Conservation (phyloP, 2,888 invertebrate species). For the Drosophila quasianomalipes region DNA sequence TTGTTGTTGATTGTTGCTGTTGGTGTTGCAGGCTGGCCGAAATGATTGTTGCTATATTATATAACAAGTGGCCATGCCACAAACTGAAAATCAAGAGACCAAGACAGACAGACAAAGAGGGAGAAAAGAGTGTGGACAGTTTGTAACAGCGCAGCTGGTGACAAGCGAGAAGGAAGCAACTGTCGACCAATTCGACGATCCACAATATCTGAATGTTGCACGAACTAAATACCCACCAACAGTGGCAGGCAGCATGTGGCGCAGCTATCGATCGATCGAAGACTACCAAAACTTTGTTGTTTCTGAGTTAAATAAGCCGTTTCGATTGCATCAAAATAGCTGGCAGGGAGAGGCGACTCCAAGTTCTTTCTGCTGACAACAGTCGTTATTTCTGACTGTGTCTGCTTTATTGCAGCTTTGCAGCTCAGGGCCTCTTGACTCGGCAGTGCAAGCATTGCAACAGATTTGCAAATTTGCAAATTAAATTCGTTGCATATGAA, state of each 20-base stretch:
- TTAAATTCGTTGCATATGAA: conserved; percentile 55
- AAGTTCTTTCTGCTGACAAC: conserved; percentile 62
- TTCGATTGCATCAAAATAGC: conserved; percentile 52
- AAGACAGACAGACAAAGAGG: conserved; percentile 32
- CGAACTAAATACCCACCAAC: conserved; percentile 78
- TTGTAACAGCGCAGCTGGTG: conserved; percentile 42
- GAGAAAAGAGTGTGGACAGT: conserved; percentile 30
- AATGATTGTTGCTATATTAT: conserved; percentile 78
- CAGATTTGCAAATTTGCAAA: conserved; percentile 73
- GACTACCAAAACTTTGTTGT: conserved; percentile 8
- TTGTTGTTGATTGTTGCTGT: conserved; percentile 53
- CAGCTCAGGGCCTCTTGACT: conserved; percentile 63
- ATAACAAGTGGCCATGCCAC: conserved; percentile 82
- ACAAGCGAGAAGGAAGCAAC: conserved; percentile 73
- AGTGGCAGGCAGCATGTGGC: conserved; percentile 21
- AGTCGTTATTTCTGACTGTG: not conserved
- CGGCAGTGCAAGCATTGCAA: conserved; percentile 71
- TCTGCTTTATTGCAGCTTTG: not conserved
- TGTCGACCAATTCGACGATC: conserved; percentile 45
- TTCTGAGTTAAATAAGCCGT: conserved; percentile 49
- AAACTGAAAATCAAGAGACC: conserved; percentile 59
- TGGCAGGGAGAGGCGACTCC: not conserved
- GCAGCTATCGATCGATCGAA: conserved; percentile 8
- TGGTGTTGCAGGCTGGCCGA: conserved; percentile 77
- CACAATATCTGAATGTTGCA: conserved; percentile 59